phyloP scores from a whole-genome alignment of 1,140 invertebrate species.

The silkworm (Bombyx mori) region ASM3026992v2 NC_085124.1:4974001-4974500 shows the following conservation, averaged over 20 bases:
- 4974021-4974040: too few relatives aligned
- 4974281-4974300: conserved; percentile 67
- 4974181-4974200: too few relatives aligned
- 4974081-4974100: too few relatives aligned
- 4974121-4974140: too few relatives aligned
- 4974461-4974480: conserved; percentile 58
- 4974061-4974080: too few relatives aligned
- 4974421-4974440: conserved; percentile 71
- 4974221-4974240: conserved; percentile 20
- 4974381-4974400: conserved; percentile 71
- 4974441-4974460: conserved; percentile 47
- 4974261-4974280: conserved; percentile 70
- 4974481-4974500: conserved; percentile 38
- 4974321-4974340: conserved; percentile 28
- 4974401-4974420: conserved; percentile 68
- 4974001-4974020: too few relatives aligned
- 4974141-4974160: too few relatives aligned
- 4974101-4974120: too few relatives aligned
- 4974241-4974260: conserved; percentile 60
- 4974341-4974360: conserved; percentile 31
- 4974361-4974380: conserved; percentile 63
- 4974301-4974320: conserved; percentile 31
- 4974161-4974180: too few relatives aligned
- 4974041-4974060: too few relatives aligned
- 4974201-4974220: not conserved